A percentile compares a stretch with the other conserved stretches of the same genome.
Evolutionary conservation across 2,113 vertebrate species (phyloP).

Genomic region (Pelodiscus sinensis): DNA sequence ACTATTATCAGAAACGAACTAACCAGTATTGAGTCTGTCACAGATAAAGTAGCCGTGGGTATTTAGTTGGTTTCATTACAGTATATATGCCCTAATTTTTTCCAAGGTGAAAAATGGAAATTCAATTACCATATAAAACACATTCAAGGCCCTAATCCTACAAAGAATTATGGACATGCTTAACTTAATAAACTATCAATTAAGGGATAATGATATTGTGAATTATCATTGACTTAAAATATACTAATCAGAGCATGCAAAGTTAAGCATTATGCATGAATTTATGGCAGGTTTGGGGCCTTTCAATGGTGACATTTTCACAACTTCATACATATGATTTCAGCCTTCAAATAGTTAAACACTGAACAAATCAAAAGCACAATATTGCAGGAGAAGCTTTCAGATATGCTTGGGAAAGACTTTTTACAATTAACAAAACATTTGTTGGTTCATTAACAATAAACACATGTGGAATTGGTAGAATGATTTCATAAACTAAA

Average conservation of each 20-base stretch:
- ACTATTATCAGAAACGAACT: background rate
- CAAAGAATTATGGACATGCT: background rate
- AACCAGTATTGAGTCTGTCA: background rate
- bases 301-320: background rate
- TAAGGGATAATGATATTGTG: background rate
- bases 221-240: background rate
- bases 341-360: conserved; percentile 65
- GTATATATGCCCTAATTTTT: background rate
- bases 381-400: conserved; percentile 58
- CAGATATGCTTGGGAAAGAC: conserved; percentile 32
- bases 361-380: background rate
- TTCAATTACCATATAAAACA: conserved; percentile 19
- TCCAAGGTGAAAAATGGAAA: background rate
- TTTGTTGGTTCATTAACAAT: conserved; percentile 66
- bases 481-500: conserved; percentile 44
- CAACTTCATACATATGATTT: background rate
- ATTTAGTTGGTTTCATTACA: background rate
- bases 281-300: background rate
- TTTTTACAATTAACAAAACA: conserved; percentile 60
- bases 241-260: background rate
- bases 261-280: background rate
- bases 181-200: background rate
- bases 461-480: conserved; percentile 40
- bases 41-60: background rate
- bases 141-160: background rate